Conservation (phyloP, 64 coral and sea anemone genomes). For the Montipora efflorescens region DNA sequence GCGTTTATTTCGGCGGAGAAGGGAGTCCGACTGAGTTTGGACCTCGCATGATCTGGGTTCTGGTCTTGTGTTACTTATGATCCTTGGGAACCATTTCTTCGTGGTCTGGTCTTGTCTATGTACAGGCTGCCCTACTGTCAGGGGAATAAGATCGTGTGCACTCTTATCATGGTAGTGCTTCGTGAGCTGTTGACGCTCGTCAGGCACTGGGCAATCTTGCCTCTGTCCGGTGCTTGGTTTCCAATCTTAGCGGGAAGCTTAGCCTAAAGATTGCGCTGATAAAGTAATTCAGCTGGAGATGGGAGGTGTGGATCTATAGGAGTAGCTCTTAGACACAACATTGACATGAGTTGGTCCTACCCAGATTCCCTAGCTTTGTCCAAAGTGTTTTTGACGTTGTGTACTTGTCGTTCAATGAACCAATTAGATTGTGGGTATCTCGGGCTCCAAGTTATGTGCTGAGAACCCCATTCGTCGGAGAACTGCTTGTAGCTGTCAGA, state of each 20-base stretch:
- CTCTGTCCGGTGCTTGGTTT: no score
- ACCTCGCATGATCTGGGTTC: neutral
- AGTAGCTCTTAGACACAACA: no score
- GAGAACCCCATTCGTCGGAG: neutral
- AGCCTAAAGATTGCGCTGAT: no score
- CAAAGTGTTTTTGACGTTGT: constrained; percentile 21
- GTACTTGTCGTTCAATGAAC: neutral
- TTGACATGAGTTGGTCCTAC: neutral
- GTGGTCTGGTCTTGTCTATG: neutral
- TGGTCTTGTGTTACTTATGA: neutral
- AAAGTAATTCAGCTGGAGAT: no score
- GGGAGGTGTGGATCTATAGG: no score
- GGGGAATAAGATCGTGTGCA: no score
- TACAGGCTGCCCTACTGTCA: neutral
- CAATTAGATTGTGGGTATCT: constrained; percentile 51
- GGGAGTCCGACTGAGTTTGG: neutral
- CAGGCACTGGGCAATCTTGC: no score
- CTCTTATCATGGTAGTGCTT: no score
- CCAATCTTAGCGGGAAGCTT: no score
- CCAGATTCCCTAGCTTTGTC: constrained; percentile 21
- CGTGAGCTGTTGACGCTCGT: no score
- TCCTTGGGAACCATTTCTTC: neutral
- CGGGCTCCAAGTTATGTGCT: constrained; percentile 21
- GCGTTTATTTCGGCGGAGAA: neutral
- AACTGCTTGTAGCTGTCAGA: constrained; percentile 15